These are phyloP conservation scores for Oryzias woworae DNA, from an alignment of 2,113 vertebrate genomes.

Conservation along the genomic window DNA sequence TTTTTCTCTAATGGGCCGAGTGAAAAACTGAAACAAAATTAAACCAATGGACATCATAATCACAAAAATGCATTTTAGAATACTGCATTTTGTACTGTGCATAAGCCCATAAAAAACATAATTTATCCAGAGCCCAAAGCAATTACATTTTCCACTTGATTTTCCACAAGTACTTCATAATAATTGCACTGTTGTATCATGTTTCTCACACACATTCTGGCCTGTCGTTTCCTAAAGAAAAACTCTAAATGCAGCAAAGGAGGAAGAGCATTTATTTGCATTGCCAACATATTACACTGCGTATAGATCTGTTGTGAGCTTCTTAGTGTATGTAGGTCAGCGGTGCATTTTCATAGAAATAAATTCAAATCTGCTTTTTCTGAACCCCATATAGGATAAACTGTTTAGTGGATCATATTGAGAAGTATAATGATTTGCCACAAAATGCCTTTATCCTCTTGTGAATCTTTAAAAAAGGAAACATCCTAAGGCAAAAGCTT, in stretches of 20 bases:
- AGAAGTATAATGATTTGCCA: not conserved
- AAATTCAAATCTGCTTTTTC: conserved; percentile 21
- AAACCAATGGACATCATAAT: conserved; percentile 22
- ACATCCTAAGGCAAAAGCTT: conserved; percentile 1
- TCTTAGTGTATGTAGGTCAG: conserved; percentile 39
- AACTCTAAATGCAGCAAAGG: conserved; percentile 5
- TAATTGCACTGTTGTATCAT: conserved; percentile 1
- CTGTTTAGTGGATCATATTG: conserved; percentile 16
- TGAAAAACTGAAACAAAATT: not conserved
- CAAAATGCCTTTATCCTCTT: conserved; percentile 16
- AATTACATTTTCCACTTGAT: conserved; percentile 1
- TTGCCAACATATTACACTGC: conserved; percentile 8
- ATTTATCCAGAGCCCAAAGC: conserved; percentile 21
- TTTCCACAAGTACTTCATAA: conserved; percentile 14
- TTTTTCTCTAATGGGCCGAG: conserved; percentile 32
- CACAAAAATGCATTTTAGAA: conserved; percentile 25
- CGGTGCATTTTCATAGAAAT: conserved; percentile 35
- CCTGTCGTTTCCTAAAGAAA: conserved; percentile 7
- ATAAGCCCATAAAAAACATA: conserved; percentile 23
- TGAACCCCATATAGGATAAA: conserved; percentile 12
- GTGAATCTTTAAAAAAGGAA: conserved; percentile 2
- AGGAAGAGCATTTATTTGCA: conserved; percentile 14
- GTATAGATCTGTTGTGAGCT: conserved; percentile 14
- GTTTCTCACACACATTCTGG: conserved; percentile 2
- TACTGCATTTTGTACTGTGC: conserved; percentile 20